Evolutionary conservation across 2,888 invertebrate genomes (phyloP), one percentile per base, ranked within the genome.

Genomic region (Eupithecia pulchellata): DNA sequence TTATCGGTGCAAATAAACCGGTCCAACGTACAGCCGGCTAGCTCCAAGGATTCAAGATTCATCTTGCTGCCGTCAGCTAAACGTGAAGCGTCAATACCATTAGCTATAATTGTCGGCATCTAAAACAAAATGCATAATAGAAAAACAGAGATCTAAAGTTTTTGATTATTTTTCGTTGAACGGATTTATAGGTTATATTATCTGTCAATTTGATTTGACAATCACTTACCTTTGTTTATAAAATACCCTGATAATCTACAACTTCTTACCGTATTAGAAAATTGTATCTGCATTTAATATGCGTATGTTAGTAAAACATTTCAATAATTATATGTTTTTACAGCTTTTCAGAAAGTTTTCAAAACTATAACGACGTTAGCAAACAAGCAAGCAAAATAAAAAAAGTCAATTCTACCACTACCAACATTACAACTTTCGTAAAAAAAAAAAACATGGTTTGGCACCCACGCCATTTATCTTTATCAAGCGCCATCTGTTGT

Each of bases 11-110:
- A 90, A 77, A 97, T 95, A 79, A 97, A 96, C 89, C 96, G 96
- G 86, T 98, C 98, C 52, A 98, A 93, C 90, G 97, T 96, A 86
- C 96, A 96, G 55, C 97, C 97, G 64, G 98, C 97, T 80, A 96
- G 92, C 89, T 98, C 97, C 79, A 98, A 91, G 67, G 96, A 95
- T 82, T 97, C 97, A 57, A 94, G 86, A 84, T 95, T 95, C 92
- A 94, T 93, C 83, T 92, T 94, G 69, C 84, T 86, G 78, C 86
- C 85, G 78, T 93, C 90, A 73, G 80, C 80, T 70, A 86, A 83
- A 73, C 85, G 86, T 71, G 87, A 78, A 77, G 81, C 80, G 74
- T 91, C 90, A 77, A 89, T 84, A 85, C 84, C 86, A 80, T 82
- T 89, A 70, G 73, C 78, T 80, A 87, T 82, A 74, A 88, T 82